A percentile compares a stretch with the other conserved stretches of the same genome.
Conservation (phyloP, 2,797 vertebrate species). For the Eutrigla gurnardus region DNA sequence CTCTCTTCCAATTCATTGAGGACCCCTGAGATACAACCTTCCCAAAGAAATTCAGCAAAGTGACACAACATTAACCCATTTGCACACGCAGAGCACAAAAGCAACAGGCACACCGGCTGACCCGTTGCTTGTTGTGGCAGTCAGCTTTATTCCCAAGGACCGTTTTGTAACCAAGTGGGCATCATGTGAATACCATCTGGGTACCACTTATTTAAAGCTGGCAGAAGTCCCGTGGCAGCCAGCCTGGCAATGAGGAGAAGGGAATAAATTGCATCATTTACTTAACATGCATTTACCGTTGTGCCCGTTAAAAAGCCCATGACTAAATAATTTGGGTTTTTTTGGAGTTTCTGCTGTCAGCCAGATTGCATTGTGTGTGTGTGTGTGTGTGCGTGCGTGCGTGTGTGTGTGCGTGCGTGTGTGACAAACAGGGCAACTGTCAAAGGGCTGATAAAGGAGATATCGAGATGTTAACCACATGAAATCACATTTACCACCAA, state of each 20-base stretch:
- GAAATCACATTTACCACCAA: slow-evolving; percentile 70
- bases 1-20: slow-evolving; percentile 87
- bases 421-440: slow-evolving; percentile 69
- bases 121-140: slow-evolving; percentile 91
- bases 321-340: slow-evolving; percentile 95
- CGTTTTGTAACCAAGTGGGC: slow-evolving; percentile 92
- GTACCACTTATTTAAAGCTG: slow-evolving; percentile 98
- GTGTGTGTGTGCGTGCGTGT: slow-evolving; percentile 44
- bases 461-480: slow-evolving; percentile 68
- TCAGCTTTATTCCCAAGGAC: slow-evolving; percentile 90
- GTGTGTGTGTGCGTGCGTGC: slow-evolving; percentile 54
- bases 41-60: slow-evolving; percentile 86
- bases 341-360: slow-evolving; percentile 88
- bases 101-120: slow-evolving; percentile 93
- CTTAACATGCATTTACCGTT: slow-evolving; percentile 95
- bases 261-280: slow-evolving; percentile 99
- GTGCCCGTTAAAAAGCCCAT: slow-evolving; percentile 94
- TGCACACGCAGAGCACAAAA: slow-evolving; percentile 89
- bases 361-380: slow-evolving; percentile 86
- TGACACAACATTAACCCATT: slow-evolving; percentile 91
- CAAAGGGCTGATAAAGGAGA: slow-evolving; percentile 71
- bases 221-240: slow-evolving; percentile 92
- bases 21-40: slow-evolving; percentile 86
- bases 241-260: slow-evolving; percentile 92
- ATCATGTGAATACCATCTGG: slow-evolving; percentile 96